A percentile compares a stretch with the other conserved stretches of the same genome.
These are phyloP conservation scores for Drosophila sordidula DNA, from an alignment of 2,888 invertebrate species.

Conservation along the genomic window DNA sequence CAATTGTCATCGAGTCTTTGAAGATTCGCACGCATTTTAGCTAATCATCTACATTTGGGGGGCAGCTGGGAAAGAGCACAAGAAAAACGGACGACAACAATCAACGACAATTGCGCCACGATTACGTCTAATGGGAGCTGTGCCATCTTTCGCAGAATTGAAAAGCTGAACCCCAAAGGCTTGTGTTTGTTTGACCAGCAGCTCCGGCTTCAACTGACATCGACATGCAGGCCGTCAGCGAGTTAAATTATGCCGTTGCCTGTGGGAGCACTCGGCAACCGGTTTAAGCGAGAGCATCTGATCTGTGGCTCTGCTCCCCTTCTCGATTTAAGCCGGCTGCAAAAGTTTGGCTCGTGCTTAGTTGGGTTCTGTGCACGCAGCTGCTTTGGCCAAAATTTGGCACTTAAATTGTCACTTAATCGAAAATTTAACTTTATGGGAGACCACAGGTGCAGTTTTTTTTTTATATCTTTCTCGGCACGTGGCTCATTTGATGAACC, in stretches of 20 bases:
- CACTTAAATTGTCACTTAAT: slow-evolving; percentile 75
- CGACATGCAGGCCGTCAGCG: slow-evolving; percentile 28
- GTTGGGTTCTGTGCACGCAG: slow-evolving; percentile 38
- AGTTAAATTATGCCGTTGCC: slow-evolving; percentile 51
- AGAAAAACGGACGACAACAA: slow-evolving; percentile 64
- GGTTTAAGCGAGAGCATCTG: slow-evolving; percentile 36
- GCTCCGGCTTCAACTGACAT: slow-evolving; percentile 30
- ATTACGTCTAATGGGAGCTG: slow-evolving; percentile 71
- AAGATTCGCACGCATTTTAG: slow-evolving; percentile 71
- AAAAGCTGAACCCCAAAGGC: slow-evolving; percentile 43
- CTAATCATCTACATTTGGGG: slow-evolving; percentile 43
- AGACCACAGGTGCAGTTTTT: slow-evolving; percentile 38
- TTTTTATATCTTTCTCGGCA: slow-evolving; percentile 15
- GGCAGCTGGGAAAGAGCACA: slow-evolving; percentile 37
- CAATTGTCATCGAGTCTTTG: slow-evolving; percentile 50
- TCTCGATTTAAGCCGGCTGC: slow-evolving; percentile 48
- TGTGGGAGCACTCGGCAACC: slow-evolving; percentile 60
- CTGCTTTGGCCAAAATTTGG: slow-evolving; percentile 58
- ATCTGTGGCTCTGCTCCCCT: slow-evolving; percentile 25
- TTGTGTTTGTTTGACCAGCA: slow-evolving; percentile 33
- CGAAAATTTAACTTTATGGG: slow-evolving; percentile 49
- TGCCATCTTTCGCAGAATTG: slow-evolving; percentile 44
- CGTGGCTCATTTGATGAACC: slow-evolving; percentile 32
- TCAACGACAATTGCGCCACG: slow-evolving; percentile 75
- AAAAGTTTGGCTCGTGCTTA: slow-evolving; percentile 69